Evolutionary conservation across 2,888 invertebrate genomes (phyloP).

Genomic region (Cephus runcator): DNA sequence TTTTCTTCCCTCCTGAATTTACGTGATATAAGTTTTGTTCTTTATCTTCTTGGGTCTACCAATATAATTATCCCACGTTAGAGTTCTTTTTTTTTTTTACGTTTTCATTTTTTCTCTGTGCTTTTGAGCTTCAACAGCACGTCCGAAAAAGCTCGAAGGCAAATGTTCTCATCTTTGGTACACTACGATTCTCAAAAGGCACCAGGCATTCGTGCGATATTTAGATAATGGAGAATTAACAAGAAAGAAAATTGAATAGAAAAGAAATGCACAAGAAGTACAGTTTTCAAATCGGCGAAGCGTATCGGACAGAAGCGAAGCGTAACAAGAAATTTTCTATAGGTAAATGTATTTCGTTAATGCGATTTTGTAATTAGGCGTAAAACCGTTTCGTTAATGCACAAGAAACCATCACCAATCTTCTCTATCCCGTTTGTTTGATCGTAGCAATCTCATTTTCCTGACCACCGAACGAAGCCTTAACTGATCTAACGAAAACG

Average conservation of each 20-base stretch:
- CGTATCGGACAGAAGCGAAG: not conserved
- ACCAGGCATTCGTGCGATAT: not conserved
- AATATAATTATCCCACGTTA: not conserved
- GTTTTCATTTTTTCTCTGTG: not conserved
- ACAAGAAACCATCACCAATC: not conserved
- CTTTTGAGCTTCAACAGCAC: too few species aligned
- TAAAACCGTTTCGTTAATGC: not conserved
- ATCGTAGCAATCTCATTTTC: not conserved
- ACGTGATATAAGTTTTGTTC: not conserved
- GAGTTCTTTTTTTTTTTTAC: not conserved
- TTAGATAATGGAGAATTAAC: not conserved
- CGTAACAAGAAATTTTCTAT: not conserved
- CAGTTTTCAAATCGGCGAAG: not conserved
- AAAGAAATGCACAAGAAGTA: not conserved
- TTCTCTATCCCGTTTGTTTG: not conserved
- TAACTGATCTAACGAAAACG: not conserved
- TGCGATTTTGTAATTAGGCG: not conserved
- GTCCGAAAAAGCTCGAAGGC: not conserved
- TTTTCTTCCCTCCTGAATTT: not conserved
- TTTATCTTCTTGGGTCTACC: not conserved
- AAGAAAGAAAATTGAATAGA: not conserved
- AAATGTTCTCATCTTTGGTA: not conserved
- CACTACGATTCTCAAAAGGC: not conserved
- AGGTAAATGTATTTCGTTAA: not conserved
- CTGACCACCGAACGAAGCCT: not conserved